These are phyloP conservation scores for Hiodon alosoides DNA, from an alignment of 2,113 vertebrate species.

Conservation along the genomic window DNA sequence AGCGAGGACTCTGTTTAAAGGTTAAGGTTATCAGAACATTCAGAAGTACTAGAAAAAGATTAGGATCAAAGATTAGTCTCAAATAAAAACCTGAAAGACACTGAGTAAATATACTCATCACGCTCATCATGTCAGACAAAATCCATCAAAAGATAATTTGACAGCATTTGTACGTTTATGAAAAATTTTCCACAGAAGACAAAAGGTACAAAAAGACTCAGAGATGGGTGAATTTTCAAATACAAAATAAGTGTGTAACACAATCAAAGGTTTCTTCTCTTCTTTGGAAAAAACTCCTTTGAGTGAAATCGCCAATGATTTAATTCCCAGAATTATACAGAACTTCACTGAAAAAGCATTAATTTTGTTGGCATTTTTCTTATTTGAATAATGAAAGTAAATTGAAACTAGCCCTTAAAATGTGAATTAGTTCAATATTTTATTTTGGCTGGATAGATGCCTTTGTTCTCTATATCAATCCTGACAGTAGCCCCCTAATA, in stretches of 20 bases:
- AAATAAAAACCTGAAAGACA: neutral
- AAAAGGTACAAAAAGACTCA: neutral
- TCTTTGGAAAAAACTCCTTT: too few relatives aligned
- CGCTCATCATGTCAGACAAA: too few relatives aligned
- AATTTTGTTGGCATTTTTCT: neutral
- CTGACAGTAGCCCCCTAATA: neutral
- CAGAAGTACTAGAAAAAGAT: neutral
- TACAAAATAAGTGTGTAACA: neutral
- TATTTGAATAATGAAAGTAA: neutral
- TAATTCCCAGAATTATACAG: too few relatives aligned
- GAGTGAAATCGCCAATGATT: too few relatives aligned
- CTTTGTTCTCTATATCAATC: neutral
- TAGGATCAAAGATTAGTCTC: neutral
- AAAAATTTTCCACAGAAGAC: neutral
- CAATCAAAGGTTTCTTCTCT: too few relatives aligned
- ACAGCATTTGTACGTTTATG: neutral
- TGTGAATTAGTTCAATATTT: neutral
- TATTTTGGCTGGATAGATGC: neutral
- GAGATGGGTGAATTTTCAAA: neutral
- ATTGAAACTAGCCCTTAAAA: neutral
- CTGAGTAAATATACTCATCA: neutral
- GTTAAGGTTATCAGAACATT: neutral
- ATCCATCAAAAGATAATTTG: neutral
- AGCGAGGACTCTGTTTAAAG: neutral
- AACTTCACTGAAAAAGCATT: too few relatives aligned